Evolutionary conservation across 2,113 vertebrate genomes (phyloP), one percentile per base, ranked within the genome.

Genomic region (Psilopsiagon aurifrons): DNA sequence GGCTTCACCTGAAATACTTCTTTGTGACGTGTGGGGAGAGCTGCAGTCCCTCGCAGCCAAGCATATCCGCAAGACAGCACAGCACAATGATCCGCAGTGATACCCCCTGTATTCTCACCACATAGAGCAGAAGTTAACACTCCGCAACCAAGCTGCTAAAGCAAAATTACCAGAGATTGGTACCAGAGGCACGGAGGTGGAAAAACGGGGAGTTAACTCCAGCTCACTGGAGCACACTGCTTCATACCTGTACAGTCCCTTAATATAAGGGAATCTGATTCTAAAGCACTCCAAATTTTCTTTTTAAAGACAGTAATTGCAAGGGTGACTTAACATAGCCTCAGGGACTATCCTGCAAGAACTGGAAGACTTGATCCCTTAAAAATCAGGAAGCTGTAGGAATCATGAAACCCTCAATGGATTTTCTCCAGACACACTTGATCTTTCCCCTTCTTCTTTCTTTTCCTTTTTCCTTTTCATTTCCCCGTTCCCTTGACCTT

Each of bases 191-290:
- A 96, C 9, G 0, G 93, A 92, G 93, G 77, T 95, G 91, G 91
- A 96, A 95, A 97, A 95, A 96, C 22, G 66, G 87, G 84, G 93
- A 94, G 86, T 97, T 96, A 96, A 96, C 91, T 95, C 93, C 91
- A 96, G 96, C 75, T 96, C 95, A 97, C 84, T 96, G 96, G 91
- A 95, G 90, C 93, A 96, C 89, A 83, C 17, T 52, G 62, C 75
- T 89, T 95, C 91, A 75, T 92, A 91, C 83, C 84, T 85, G 44
- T 73, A 51, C 93, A 15, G 4, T 89, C 87, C 94, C 86, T 85
- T 94, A 95, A 94, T 95, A 91, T 24, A 92, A 76, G 78, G 67
- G 95, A 95, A 95, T 95, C 86, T 90, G 83, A 91, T 95, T 92
- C 91, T 82, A 97, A 95, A 96, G 91, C 90, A 63, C 62, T 91